These are phyloP conservation scores for Argyrosomus regius DNA, from an alignment of 2,797 vertebrate species.

Conservation along the genomic window DNA sequence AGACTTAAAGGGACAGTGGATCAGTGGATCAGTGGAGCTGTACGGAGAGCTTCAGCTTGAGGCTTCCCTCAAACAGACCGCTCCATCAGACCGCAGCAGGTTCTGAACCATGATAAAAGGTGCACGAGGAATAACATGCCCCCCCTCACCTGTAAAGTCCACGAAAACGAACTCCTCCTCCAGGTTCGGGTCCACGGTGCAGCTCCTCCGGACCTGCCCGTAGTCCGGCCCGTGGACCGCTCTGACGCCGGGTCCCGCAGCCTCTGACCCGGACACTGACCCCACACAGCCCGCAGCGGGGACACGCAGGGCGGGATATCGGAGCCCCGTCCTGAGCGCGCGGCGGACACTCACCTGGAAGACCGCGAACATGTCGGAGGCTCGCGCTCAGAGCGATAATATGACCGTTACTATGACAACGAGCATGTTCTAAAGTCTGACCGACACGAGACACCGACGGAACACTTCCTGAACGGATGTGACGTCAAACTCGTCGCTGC, in stretches of 20 bases:
- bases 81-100: too few species aligned
- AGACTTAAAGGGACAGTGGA: too few species aligned
- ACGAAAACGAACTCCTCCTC: conserved; percentile 82
- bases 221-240: too few species aligned
- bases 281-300: background rate
- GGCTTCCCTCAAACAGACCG: too few species aligned
- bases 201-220: conserved; percentile 8
- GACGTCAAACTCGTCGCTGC: conserved; percentile 36
- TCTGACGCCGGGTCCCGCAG: background rate
- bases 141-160: conserved; percentile 65
- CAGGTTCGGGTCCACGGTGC: conserved; percentile 75
- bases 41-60: too few species aligned
- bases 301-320: background rate
- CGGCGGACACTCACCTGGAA: conserved; percentile 46
- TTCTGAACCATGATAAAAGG: too few species aligned
- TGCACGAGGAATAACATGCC: too few species aligned
- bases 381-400: too few species aligned
- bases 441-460: background rate
- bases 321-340: conserved; percentile 13
- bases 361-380: conserved; percentile 53
- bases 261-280: background rate
- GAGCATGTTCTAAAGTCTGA: background rate
- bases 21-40: too few species aligned
- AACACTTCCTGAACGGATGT: conserved; percentile 60
- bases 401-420: too few species aligned